Percentiles rank a stretch among this genome's conserved stretches.
phyloP scores from a whole-genome alignment of 2,113 vertebrate genomes.

The Catagonus wagneri region DNA sequence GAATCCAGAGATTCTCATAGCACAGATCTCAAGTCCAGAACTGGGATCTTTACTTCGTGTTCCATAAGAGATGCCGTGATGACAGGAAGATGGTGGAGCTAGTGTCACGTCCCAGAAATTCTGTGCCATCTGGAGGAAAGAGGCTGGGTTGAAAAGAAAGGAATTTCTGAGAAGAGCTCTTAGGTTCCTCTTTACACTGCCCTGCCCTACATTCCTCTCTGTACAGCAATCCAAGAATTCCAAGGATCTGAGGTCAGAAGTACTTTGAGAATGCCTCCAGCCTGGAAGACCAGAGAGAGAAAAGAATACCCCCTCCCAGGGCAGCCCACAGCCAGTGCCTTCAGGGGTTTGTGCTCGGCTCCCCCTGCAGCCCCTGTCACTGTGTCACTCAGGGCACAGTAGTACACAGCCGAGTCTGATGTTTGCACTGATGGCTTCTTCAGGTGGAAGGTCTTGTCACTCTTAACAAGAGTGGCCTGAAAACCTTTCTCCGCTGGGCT shows the following conservation, averaged over 20 bases:
- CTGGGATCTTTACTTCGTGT: background rate
- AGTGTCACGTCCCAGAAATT: background rate
- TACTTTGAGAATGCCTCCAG: no score
- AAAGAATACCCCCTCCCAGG: background rate
- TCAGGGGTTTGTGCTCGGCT: constrained; percentile 23
- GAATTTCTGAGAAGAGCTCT: background rate
- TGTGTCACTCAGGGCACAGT: constrained; percentile 45
- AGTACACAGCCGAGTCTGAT: constrained; percentile 58
- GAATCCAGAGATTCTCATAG: background rate
- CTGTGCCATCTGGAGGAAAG: background rate
- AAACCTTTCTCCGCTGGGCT: background rate
- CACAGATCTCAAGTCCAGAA: background rate
- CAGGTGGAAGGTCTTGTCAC: background rate
- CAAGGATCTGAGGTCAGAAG: background rate
- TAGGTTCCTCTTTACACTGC: background rate
- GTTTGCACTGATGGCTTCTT: background rate
- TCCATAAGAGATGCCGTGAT: background rate
- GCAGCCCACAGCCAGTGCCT: background rate
- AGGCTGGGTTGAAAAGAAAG: background rate
- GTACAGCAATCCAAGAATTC: background rate
- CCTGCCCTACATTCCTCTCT: background rate
- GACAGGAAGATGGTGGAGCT: background rate
- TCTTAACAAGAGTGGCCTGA: background rate
- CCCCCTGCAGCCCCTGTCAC: background rate
- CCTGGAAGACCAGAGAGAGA: background rate